Percentiles rank a stretch among this genome's conserved stretches.
phyloP scores from a whole-genome alignment of 92 coral and sea anemone species.

The Blastomussa wellsi region DNA sequence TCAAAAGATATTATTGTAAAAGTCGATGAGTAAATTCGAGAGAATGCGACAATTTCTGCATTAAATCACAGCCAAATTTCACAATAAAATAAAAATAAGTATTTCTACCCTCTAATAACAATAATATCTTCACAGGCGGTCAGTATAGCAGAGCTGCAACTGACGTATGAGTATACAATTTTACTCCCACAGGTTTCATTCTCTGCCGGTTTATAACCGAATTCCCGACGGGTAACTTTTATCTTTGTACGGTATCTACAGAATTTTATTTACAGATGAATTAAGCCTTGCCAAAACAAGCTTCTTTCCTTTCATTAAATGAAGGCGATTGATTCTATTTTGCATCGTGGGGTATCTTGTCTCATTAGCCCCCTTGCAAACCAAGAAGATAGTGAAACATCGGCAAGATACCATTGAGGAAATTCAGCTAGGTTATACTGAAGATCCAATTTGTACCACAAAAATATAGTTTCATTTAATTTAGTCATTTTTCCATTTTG shows the following conservation, averaged over 20 bases:
- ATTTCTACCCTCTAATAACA: neutral
- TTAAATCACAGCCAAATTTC: conserved; percentile 3
- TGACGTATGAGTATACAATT: neutral
- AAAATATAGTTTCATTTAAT: neutral
- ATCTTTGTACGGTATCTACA: neutral
- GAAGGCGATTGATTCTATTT: neutral
- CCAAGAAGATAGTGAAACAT: neutral
- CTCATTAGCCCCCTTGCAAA: neutral
- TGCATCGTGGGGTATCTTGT: neutral
- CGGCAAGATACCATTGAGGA: neutral
- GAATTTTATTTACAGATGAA: neutral
- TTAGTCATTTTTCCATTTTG: neutral
- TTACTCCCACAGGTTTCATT: neutral
- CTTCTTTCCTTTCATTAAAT: conserved; percentile 1
- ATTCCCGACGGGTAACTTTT: neutral
- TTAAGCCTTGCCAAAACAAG: neutral
- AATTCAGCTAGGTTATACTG: no score
- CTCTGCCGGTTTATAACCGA: conserved; percentile 6
- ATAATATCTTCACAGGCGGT: neutral
- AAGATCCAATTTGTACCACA: neutral
- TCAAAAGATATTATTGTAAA: neutral
- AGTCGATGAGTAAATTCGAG: neutral
- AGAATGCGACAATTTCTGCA: neutral
- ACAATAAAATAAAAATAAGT: neutral
- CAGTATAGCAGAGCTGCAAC: neutral